A percentile compares a stretch with the other conserved stretches of the same genome.
Evolutionary conservation across 2,888 invertebrate genomes (phyloP).

Genomic region (Epinotia nisella): DNA sequence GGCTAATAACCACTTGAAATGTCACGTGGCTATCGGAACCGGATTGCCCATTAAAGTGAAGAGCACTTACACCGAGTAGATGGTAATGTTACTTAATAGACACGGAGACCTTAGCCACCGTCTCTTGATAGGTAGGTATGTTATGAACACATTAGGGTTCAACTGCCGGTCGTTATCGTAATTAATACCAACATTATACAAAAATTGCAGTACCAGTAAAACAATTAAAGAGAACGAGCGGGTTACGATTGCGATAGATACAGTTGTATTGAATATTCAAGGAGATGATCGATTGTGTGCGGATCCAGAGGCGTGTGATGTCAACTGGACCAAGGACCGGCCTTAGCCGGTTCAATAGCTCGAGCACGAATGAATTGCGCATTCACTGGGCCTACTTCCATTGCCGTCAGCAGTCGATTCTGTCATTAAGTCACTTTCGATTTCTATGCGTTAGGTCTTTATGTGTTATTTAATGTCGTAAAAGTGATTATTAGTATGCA

Average conservation of each 20-base stretch:
- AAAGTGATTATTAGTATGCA: constrained; percentile 7
- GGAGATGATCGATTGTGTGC: constrained; percentile 56
- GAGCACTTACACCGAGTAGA: constrained; percentile 24
- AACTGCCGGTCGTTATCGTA: constrained; percentile 33
- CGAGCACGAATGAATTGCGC: constrained; percentile 54
- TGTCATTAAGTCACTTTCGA: constrained; percentile 45
- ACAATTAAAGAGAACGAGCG: constrained; percentile 27
- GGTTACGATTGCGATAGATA: constrained; percentile 7
- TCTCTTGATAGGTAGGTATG: not conserved
- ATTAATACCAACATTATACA: constrained; percentile 25
- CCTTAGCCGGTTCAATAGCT: constrained; percentile 69
- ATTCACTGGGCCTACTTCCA: constrained; percentile 47
- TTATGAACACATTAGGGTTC: constrained; percentile 23
- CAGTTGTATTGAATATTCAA: constrained; percentile 45
- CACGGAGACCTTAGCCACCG: constrained; percentile 6
- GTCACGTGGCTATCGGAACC: constrained; percentile 26
- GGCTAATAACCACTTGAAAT: constrained; percentile 13
- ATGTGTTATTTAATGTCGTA: constrained; percentile 36
- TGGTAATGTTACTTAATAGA: constrained; percentile 33
- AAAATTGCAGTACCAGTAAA: constrained; percentile 19
- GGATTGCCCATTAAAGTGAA: constrained; percentile 28
- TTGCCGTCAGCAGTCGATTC: constrained; percentile 34
- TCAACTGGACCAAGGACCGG: constrained; percentile 75
- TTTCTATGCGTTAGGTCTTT: constrained; percentile 41
- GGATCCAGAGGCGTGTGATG: constrained; percentile 63